These are phyloP conservation scores for Protobothrops flavoviridis DNA, from an alignment of 2,113 vertebrate species.

Conservation along the genomic window DNA sequence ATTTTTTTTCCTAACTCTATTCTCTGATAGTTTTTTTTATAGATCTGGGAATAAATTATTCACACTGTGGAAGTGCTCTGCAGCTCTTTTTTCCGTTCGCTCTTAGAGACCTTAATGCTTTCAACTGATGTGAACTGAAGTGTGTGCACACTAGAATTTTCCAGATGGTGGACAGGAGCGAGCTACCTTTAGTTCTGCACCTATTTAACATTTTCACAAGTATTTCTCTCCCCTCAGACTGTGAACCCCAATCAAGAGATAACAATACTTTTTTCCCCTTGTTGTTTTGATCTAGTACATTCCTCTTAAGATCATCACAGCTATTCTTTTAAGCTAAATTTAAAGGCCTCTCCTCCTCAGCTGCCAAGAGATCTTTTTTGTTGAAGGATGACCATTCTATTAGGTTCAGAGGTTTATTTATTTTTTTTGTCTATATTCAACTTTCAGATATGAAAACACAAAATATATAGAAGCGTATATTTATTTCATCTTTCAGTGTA, in stretches of 20 bases:
- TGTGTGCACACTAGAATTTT: not conserved
- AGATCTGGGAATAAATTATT: slow-evolving; percentile 67
- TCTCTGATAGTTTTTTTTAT: slow-evolving; percentile 55
- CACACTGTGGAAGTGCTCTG: slow-evolving; percentile 47
- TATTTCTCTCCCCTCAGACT: not conserved
- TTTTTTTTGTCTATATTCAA: not conserved
- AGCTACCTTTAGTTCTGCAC: slow-evolving; percentile 21
- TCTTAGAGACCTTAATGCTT: slow-evolving; percentile 30
- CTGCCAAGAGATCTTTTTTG: not conserved
- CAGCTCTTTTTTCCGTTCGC: slow-evolving; percentile 39
- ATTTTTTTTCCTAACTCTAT: slow-evolving; percentile 63
- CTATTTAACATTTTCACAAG: not conserved
- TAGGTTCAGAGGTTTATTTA: not conserved
- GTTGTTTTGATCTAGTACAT: not conserved
- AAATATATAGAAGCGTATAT: not conserved
- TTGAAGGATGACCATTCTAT: not conserved
- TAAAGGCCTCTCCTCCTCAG: not conserved
- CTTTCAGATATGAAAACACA: not conserved
- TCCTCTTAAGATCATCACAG: not conserved
- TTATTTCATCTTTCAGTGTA: not conserved
- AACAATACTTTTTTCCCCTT: not conserved
- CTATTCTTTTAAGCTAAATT: not conserved
- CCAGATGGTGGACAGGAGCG: not conserved
- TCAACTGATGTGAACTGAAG: slow-evolving; percentile 3
- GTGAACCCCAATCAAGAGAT: not conserved